Conservation (phyloP, 2,113 vertebrate species). For the Tragulus kanchil region DNA sequence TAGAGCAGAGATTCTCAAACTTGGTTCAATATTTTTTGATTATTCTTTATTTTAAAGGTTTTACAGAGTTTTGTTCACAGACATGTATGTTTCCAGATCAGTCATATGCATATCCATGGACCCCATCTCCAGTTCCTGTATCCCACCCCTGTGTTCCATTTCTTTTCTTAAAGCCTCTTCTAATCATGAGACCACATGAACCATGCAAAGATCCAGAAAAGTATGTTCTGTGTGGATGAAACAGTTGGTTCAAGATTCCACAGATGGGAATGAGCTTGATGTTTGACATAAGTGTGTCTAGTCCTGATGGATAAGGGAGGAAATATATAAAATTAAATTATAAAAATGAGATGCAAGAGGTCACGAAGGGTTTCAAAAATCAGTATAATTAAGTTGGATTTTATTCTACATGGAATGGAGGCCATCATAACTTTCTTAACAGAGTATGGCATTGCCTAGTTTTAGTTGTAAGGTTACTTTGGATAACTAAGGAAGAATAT, state of each 20-base stretch:
- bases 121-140: no score
- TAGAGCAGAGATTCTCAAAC: no score
- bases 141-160: no score
- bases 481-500: not conserved
- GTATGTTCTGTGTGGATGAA: not conserved
- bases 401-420: not conserved
- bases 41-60: no score
- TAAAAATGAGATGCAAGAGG: not conserved
- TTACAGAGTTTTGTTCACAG: no score
- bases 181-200: not conserved
- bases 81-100: no score
- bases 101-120: no score
- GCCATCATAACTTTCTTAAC: not conserved
- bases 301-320: not conserved
- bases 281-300: not conserved
- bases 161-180: no score
- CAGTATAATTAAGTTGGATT: not conserved
- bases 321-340: not conserved
- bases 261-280: not conserved
- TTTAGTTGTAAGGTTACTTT: conserved; percentile 17
- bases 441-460: not conserved
- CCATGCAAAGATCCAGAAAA: not conserved
- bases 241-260: not conserved
- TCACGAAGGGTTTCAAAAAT: not conserved
- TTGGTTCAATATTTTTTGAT: no score